Conservation (phyloP, 1,140 invertebrate genomes). For the Coenobita brevimanus region DNA sequence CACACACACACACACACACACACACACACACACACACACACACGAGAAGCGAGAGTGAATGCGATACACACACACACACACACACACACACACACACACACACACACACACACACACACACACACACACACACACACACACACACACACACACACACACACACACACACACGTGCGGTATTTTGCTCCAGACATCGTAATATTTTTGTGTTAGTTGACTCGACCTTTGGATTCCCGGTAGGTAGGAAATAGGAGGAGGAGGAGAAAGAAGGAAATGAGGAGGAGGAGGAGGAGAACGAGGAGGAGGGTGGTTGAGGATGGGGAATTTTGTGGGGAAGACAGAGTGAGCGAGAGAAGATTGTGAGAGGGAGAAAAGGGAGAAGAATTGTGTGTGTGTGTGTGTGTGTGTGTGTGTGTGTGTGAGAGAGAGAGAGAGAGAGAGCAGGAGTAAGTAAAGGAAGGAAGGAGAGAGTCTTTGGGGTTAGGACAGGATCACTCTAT, state of each 20-base stretch:
- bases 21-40: constrained; percentile 32
- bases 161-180: constrained; percentile 7
- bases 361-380: too few species aligned
- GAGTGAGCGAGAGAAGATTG: neutral
- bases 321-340: neutral
- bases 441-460: neutral
- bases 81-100: constrained; percentile 32
- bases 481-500: neutral
- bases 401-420: constrained; percentile 30
- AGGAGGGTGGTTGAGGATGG: too few species aligned
- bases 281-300: too few species aligned
- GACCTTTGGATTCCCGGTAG: neutral
- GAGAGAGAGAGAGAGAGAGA: neutral
- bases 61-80: constrained; percentile 18
- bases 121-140: constrained; percentile 32
- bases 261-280: neutral
- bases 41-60: neutral
- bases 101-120: constrained; percentile 32
- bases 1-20: constrained; percentile 32
- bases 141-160: constrained; percentile 27
- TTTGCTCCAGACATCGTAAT: too few species aligned
- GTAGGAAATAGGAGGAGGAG: neutral
- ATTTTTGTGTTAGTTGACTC: neutral
- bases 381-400: too few species aligned
- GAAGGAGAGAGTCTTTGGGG: neutral